Evolutionary conservation across 2,888 invertebrate species (phyloP), one percentile per base, ranked within the genome.

Genomic region (Mycalesis mineus): DNA sequence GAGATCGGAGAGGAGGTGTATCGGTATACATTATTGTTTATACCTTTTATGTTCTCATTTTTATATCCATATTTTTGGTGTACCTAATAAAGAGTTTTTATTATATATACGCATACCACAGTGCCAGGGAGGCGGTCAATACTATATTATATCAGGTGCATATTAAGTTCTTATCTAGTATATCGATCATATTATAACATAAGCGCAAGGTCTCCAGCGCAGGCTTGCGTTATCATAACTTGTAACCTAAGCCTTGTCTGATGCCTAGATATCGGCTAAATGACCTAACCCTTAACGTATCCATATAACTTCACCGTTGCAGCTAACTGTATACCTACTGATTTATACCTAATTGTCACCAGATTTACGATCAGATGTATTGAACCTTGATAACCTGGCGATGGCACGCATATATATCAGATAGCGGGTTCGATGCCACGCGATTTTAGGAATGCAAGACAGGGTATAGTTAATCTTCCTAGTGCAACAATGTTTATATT

Each of bases 281-380:
- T 45, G 29, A 45, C 45, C 29, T 45, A 13, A 8, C 14, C 14
- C 13, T 29, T 45, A 29, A 29, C 45, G 14, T 47, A 47, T 17
- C 33, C 31, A 33, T 47, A 47, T 47, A 11, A 47, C 5, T 47
- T 33, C 15, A 15, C 47, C 31, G 33, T 33, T 47, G 33, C 9
- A 11, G 31, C 33, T 47, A 47, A 47, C 47, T 15, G 31, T 11
- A 47, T 11, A 22, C 5, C 22, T 22, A 15, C 47, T 15, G 47
- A 47, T 33, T 47, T 47, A 33, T 47, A 47, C 47, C 15, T 47
- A 47, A 47, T 47, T 47, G 47, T 33, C 47, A 11, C 15, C 14
- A 33, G 47, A 47, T 47, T 47, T 47, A 47, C 15, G 31, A 14
- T 15, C 2, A 47, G 47, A 33, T 47, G 15, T 47, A 47, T 47